phyloP scores from a whole-genome alignment of 2,888 invertebrate species.

The Drosophila prolongata region DNA sequence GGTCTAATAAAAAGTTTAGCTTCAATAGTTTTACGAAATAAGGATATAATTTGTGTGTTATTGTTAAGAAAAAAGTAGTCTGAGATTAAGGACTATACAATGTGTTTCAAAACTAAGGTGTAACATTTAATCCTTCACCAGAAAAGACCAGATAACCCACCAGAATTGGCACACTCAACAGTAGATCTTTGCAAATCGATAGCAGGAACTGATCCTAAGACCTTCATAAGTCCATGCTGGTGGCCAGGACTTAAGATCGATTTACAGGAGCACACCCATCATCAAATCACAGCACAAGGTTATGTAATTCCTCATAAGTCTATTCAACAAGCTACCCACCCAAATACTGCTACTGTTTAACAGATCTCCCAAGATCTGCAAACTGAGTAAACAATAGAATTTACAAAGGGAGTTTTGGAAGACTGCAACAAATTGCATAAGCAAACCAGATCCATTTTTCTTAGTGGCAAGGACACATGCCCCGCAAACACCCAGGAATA shows the following conservation, averaged over 20 bases:
- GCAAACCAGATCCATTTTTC: conserved; percentile 48
- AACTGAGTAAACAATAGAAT: conserved; percentile 55
- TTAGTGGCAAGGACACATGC: conserved; percentile 62
- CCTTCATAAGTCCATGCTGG: background rate
- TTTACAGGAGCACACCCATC: conserved; percentile 31
- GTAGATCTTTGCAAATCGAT: background rate
- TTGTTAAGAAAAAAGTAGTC: too few relatives aligned
- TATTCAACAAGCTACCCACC: conserved; percentile 34
- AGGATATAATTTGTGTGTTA: too few relatives aligned
- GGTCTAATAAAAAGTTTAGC: too few relatives aligned
- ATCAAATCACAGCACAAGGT: conserved; percentile 34
- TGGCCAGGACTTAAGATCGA: background rate
- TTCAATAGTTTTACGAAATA: too few relatives aligned
- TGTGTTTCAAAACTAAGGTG: background rate
- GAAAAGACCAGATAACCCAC: background rate
- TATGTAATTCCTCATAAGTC: conserved; percentile 50
- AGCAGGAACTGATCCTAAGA: conserved; percentile 4
- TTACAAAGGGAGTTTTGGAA: conserved; percentile 13
- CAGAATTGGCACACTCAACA: background rate
- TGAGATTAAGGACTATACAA: too few relatives aligned
- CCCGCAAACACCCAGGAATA: conserved; percentile 57
- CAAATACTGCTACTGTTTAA: conserved; percentile 48
- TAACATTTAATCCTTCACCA: background rate
- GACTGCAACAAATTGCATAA: conserved; percentile 80
- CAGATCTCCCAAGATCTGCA: conserved; percentile 18